These are phyloP conservation scores for Drosophila tanythrix DNA, from an alignment of 2,888 invertebrate genomes.

Conservation along the genomic window DNA sequence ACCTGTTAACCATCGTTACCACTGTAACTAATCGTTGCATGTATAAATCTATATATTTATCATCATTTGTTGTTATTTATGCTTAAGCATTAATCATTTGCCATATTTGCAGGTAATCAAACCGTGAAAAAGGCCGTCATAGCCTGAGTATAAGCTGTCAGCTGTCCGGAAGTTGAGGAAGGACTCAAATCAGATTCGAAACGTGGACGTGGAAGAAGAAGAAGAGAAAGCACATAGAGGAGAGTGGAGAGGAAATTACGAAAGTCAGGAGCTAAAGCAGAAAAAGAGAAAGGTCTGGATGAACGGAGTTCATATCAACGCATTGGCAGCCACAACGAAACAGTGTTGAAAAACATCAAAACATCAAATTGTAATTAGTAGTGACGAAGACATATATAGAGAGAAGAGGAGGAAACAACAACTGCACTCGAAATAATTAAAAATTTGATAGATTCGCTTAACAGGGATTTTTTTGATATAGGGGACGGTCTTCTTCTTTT, in stretches of 20 bases:
- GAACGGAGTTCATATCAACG: conserved; percentile 64
- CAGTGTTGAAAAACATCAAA: conserved; percentile 35
- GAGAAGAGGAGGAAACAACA: conserved; percentile 10
- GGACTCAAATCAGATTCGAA: conserved; percentile 34
- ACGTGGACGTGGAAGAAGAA: conserved; percentile 24
- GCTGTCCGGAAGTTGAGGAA: conserved; percentile 49
- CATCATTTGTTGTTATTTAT: not conserved
- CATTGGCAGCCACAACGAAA: conserved; percentile 38
- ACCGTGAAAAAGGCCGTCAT: conserved; percentile 58
- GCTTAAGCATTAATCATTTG: not conserved
- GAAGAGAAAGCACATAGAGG: not conserved
- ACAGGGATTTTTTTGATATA: conserved; percentile 70
- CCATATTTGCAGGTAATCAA: conserved; percentile 56
- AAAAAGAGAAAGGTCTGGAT: conserved; percentile 15
- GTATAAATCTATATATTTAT: not conserved
- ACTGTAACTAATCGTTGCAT: no score
- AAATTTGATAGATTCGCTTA: conserved; percentile 31
- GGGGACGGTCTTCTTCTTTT: conserved; percentile 16
- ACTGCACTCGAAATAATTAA: conserved; percentile 37
- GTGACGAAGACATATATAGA: not conserved
- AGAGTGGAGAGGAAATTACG: not conserved
- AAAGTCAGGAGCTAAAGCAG: conserved; percentile 6
- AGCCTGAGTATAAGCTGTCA: conserved; percentile 63
- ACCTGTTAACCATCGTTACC: no score
- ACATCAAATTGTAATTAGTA: conserved; percentile 14